These are phyloP conservation scores for Pseudopleuronectes americanus DNA, from an alignment of 2,797 vertebrate genomes.

Conservation along the genomic window DNA sequence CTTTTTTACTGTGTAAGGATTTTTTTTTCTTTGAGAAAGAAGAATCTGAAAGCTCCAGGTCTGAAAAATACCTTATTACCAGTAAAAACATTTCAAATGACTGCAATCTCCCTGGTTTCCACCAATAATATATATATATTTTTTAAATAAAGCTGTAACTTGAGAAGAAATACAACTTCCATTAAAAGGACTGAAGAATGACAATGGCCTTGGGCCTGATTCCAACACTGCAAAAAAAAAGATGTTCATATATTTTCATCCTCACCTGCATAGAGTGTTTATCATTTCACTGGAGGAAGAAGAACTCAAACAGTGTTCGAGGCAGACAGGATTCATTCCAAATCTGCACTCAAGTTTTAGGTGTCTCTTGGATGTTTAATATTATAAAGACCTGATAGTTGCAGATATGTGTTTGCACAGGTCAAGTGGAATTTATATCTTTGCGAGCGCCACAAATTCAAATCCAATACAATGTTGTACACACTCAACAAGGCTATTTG, in stretches of 20 bases:
- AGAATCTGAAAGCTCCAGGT: background rate
- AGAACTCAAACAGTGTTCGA: background rate
- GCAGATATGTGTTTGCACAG: background rate
- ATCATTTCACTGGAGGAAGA: slow-evolving; percentile 1
- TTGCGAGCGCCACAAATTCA: background rate
- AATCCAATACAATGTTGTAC: background rate
- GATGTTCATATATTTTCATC: background rate
- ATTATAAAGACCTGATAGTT: background rate
- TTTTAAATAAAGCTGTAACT: background rate
- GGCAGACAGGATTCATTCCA: background rate
- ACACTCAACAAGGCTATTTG: background rate
- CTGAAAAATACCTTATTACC: background rate
- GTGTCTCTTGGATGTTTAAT: background rate
- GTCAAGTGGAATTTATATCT: background rate
- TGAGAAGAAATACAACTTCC: background rate
- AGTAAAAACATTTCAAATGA: background rate
- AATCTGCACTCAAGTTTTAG: background rate
- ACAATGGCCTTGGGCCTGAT: background rate
- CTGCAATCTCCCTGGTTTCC: background rate
- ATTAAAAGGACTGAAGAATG: background rate
- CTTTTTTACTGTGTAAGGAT: slow-evolving; percentile 10
- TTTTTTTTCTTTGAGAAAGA: slow-evolving; percentile 2
- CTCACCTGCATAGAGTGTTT: background rate
- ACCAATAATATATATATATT: background rate
- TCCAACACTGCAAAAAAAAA: background rate